Percentiles rank a stretch among this genome's conserved stretches.
phyloP scores from a whole-genome alignment of 2,113 vertebrate genomes.

The Dendrocopos noguchii region DNA sequence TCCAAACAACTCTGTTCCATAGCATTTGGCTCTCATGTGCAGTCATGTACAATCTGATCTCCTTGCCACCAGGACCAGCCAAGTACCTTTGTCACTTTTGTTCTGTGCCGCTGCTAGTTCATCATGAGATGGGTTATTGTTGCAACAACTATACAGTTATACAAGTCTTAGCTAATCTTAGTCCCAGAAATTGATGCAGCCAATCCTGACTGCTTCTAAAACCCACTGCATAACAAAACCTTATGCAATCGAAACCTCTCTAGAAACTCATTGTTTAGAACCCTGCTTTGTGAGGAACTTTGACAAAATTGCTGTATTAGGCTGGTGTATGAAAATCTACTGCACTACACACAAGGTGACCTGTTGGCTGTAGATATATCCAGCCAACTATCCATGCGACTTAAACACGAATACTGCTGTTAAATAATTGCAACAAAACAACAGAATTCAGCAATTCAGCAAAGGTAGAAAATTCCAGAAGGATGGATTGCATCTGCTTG shows the following conservation, averaged over 20 bases:
- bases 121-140: not conserved
- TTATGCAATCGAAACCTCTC: not conserved
- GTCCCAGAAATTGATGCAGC: not conserved
- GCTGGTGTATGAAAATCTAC: not conserved
- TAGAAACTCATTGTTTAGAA: not conserved
- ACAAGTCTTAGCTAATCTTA: not conserved
- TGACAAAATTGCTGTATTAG: not conserved
- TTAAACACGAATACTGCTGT: not conserved
- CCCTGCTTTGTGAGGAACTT: not conserved
- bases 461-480: not conserved
- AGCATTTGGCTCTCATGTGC: fast-evolving
- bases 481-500: not conserved
- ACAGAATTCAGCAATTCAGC: not conserved
- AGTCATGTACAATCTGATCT: fast-evolving
- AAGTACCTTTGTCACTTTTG: not conserved
- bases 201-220: not conserved
- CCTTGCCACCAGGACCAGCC: not conserved
- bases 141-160: not conserved
- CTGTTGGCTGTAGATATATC: not conserved
- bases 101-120: not conserved
- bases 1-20: not conserved
- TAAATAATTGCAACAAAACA: not conserved
- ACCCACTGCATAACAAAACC: not conserved
- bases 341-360: not conserved
- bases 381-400: not conserved